Evolutionary conservation across 2,797 vertebrate species (phyloP).

Genomic region (Lepus oiostolus): DNA sequence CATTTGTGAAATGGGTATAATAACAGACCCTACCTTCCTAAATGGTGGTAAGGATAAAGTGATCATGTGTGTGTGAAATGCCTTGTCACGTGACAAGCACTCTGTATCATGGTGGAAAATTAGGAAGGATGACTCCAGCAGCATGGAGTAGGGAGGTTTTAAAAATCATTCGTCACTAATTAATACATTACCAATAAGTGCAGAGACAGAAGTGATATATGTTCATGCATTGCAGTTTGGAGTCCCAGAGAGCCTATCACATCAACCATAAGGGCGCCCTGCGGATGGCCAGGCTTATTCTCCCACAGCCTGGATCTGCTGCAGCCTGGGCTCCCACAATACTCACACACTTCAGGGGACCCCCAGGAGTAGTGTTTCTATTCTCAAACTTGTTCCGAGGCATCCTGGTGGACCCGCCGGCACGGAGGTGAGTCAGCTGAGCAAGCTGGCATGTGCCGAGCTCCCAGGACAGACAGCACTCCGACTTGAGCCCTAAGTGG

Average conservation of each 20-base stretch:
- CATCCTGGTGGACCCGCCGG: constrained; percentile 8
- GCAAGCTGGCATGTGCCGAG: background rate
- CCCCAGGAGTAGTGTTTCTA: background rate
- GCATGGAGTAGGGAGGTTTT: background rate
- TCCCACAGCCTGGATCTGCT: background rate
- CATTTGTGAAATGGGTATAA: background rate
- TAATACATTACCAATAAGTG: background rate
- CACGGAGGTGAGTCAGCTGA: constrained; percentile 20
- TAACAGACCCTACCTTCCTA: background rate
- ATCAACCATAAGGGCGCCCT: background rate
- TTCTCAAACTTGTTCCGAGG: background rate
- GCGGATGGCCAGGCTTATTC: background rate
- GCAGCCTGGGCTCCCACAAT: background rate
- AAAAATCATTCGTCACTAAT: background rate
- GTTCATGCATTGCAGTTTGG: background rate
- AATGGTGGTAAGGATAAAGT: background rate
- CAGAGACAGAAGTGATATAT: background rate
- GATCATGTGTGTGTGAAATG: background rate
- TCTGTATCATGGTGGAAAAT: background rate
- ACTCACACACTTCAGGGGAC: constrained; percentile 40
- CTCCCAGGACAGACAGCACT: constrained; percentile 7
- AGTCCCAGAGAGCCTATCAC: background rate
- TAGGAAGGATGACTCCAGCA: background rate
- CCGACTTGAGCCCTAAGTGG: background rate
- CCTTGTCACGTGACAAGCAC: background rate